Evolutionary conservation across 2,113 vertebrate genomes (phyloP).

Genomic region (Amphiprion ocellaris): DNA sequence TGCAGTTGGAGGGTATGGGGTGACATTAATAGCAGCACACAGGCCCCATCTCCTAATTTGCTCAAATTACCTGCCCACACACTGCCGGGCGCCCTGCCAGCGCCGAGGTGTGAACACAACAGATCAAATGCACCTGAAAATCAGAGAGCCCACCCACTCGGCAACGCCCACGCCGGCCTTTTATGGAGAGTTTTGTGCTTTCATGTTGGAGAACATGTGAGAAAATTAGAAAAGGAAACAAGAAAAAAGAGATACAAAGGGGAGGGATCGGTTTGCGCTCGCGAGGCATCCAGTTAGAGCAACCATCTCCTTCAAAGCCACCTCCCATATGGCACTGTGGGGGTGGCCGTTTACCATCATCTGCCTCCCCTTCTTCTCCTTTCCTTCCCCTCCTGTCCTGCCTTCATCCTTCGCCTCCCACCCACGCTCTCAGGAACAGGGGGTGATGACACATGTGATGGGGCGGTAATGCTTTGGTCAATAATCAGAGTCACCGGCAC

Average conservation of each 20-base stretch:
- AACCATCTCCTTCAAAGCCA: slow-evolving; percentile 60
- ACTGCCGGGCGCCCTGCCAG: slow-evolving; percentile 53
- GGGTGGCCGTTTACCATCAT: slow-evolving; percentile 71
- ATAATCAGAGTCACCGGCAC: slow-evolving; percentile 66
- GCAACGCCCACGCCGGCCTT: slow-evolving; percentile 67
- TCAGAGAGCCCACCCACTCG: slow-evolving; percentile 73
- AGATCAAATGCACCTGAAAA: slow-evolving; percentile 85
- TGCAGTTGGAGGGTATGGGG: slow-evolving; percentile 65
- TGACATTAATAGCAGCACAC: slow-evolving; percentile 77
- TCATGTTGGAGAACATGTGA: slow-evolving; percentile 16
- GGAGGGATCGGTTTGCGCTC: slow-evolving; percentile 61
- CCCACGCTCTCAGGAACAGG: slow-evolving; percentile 74
- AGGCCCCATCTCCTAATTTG: slow-evolving; percentile 83
- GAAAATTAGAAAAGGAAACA: slow-evolving; percentile 13
- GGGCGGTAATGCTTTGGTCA: slow-evolving; percentile 69
- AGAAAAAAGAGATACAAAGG: slow-evolving; percentile 26
- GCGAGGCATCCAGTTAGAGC: slow-evolving; percentile 31
- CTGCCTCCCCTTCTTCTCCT: slow-evolving; percentile 43
- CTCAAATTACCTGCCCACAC: slow-evolving; percentile 83
- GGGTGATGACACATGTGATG: slow-evolving; percentile 68
- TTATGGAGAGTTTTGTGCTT: slow-evolving; percentile 48
- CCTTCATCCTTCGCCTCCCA: slow-evolving; percentile 61
- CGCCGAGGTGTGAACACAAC: slow-evolving; percentile 75
- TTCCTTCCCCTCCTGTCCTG: slow-evolving; percentile 46
- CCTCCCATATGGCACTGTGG: slow-evolving; percentile 79